A percentile compares a stretch with the other conserved stretches of the same genome.
Evolutionary conservation across 2,888 invertebrate species (phyloP).

Genomic region (Platycheirus rosarum): DNA sequence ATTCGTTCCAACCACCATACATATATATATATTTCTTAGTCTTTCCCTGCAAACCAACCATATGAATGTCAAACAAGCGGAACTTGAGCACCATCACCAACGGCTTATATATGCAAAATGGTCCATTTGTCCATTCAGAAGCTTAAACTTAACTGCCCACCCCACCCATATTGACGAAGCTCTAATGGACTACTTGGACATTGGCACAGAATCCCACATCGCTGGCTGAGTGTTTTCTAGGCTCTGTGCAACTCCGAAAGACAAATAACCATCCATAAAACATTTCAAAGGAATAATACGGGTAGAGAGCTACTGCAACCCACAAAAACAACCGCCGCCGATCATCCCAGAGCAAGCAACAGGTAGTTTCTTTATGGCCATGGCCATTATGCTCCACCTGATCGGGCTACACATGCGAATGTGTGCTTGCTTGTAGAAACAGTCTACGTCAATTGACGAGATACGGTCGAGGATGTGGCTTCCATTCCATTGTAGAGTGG

Average conservation of each 20-base stretch:
- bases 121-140: slow-evolving; percentile 67
- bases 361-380: slow-evolving; percentile 57
- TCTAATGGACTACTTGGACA: slow-evolving; percentile 14
- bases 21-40: background rate
- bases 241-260: slow-evolving; percentile 30
- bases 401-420: background rate
- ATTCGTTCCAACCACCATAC: background rate
- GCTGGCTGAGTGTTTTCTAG: background rate
- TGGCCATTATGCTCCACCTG: slow-evolving; percentile 10
- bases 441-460: slow-evolving; percentile 38
- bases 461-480: background rate
- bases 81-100: slow-evolving; percentile 33
- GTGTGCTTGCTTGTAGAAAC: slow-evolving; percentile 15
- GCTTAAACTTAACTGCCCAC: slow-evolving; percentile 66
- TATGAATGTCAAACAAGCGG: slow-evolving; percentile 53
- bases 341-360: slow-evolving; percentile 60
- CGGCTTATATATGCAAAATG: slow-evolving; percentile 64
- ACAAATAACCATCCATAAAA: slow-evolving; percentile 69
- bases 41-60: background rate
- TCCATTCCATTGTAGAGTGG: slow-evolving; percentile 35
- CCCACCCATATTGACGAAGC: slow-evolving; percentile 58
- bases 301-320: slow-evolving; percentile 39
- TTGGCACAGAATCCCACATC: background rate
- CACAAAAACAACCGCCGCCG: slow-evolving; percentile 34
- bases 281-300: slow-evolving; percentile 63